A percentile compares a stretch with the other conserved stretches of the same genome.
phyloP scores from a whole-genome alignment of 2,888 invertebrate genomes.

The Saturnia pavonia region DNA sequence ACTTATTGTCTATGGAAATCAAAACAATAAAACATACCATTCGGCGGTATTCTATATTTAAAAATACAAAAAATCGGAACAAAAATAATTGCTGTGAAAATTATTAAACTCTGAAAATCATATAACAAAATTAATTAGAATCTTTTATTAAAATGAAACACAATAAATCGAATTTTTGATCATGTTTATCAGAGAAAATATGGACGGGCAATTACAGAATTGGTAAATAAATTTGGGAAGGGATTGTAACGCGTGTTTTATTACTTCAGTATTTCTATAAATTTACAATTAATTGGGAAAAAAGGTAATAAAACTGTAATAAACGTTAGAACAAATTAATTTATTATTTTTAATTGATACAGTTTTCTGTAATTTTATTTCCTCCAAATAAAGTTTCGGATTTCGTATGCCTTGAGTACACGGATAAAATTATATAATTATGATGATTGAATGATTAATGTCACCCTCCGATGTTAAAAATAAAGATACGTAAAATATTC shows the following conservation, averaged over 20 bases:
- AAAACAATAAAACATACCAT: no score
- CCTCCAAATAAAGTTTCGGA: neutral
- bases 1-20: no score
- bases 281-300: neutral
- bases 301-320: neutral
- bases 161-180: neutral
- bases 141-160: neutral
- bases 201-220: neutral
- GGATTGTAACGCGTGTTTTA: neutral
- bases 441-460: neutral
- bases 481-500: neutral
- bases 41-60: no score
- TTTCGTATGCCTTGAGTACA: neutral
- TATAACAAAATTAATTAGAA: neutral
- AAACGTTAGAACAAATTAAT: neutral
- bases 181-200: neutral
- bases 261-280: neutral
- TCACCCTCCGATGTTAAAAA: neutral
- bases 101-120: neutral
- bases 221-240: neutral
- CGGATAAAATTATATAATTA: neutral
- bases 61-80: no score
- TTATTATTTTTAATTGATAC: neutral
- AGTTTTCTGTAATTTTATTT: neutral
- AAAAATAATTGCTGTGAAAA: no score